Conservation (phyloP, 2,797 vertebrate species). For the Eulemur mongoz region DNA sequence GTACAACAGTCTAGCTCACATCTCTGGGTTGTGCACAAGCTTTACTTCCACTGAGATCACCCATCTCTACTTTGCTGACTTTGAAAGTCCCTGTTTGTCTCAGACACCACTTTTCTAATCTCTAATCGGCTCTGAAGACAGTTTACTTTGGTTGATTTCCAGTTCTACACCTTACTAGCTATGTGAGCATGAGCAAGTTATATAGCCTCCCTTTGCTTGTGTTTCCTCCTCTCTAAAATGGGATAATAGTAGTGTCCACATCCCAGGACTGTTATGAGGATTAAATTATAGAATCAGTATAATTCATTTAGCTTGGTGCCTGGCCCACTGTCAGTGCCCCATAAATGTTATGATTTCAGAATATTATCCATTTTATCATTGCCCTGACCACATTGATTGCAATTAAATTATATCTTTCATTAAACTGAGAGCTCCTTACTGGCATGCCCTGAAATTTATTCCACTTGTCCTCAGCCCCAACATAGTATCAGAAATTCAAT, state of each 20-base stretch:
- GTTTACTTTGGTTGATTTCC: background rate
- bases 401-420: constrained; percentile 17
- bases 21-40: background rate
- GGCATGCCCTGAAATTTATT: background rate
- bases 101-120: background rate
- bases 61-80: background rate
- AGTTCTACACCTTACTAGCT: background rate
- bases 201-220: background rate
- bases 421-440: background rate
- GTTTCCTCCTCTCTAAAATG: background rate
- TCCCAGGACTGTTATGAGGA: background rate
- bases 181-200: background rate
- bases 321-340: background rate
- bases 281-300: background rate
- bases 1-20: background rate
- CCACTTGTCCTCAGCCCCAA: background rate
- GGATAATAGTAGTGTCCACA: background rate
- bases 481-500: background rate
- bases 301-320: background rate
- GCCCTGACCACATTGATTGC: background rate
- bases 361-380: background rate
- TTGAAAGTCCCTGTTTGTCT: background rate
- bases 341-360: background rate
- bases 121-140: background rate
- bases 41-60: background rate